These are phyloP conservation scores for Lasius fuliginosus DNA, from an alignment of 2,888 invertebrate genomes.

Conservation along the genomic window DNA sequence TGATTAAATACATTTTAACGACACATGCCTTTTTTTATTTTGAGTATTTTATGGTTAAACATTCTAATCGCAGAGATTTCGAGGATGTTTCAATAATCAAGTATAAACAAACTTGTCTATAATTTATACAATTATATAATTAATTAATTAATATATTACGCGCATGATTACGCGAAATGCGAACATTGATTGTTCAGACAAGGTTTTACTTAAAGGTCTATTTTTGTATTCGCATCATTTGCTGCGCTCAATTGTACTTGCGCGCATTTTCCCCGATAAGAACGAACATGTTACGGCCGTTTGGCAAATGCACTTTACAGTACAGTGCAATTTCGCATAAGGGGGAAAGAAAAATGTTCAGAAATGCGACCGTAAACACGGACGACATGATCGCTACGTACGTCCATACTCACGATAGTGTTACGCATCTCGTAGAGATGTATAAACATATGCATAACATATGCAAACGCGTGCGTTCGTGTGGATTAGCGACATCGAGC, in stretches of 20 bases:
- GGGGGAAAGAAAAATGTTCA: slow-evolving; percentile 14
- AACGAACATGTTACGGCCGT: slow-evolving; percentile 13
- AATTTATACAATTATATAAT: neutral
- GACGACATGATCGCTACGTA: neutral
- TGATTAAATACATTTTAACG: slow-evolving; percentile 14
- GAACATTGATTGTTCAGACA: neutral
- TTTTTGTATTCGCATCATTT: slow-evolving; percentile 17
- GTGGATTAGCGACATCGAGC: slow-evolving; percentile 13
- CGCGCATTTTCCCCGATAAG: neutral
- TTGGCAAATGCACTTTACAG: slow-evolving; percentile 5
- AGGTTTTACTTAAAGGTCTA: neutral
- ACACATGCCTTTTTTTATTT: neutral
- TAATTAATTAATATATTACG: neutral
- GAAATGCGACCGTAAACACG: slow-evolving; percentile 38
- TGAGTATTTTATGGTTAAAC: neutral
- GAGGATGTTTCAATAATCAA: neutral
- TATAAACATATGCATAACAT: neutral
- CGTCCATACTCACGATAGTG: slow-evolving; percentile 7
- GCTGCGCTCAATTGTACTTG: neutral
- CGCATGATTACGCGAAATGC: neutral
- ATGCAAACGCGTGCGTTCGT: neutral
- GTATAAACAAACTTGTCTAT: neutral
- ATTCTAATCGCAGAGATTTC: neutral
- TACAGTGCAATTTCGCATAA: neutral
- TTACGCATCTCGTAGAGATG: slow-evolving; percentile 18